Conservation (phyloP, 2,888 invertebrate genomes). For the Coelopa pilipes region DNA sequence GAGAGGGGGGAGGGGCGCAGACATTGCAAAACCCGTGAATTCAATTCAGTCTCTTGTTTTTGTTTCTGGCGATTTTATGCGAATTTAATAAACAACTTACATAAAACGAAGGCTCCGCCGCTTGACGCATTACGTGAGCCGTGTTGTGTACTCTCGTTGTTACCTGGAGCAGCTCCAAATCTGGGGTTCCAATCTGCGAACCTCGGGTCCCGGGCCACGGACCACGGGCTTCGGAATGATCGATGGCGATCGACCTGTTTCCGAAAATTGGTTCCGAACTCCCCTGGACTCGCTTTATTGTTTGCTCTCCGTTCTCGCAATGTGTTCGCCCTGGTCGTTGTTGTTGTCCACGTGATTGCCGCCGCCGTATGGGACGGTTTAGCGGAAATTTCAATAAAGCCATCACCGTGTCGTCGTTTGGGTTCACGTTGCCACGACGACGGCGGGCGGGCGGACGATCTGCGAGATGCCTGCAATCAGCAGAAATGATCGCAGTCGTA, state of each 20-base stretch:
- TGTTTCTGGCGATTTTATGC: conserved; percentile 16
- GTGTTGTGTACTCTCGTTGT: too few species aligned
- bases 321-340: neutral
- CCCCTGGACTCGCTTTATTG: too few species aligned
- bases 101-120: neutral
- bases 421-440: neutral
- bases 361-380: neutral
- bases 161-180: too few species aligned
- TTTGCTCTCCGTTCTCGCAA: too few species aligned
- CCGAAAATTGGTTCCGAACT: too few species aligned
- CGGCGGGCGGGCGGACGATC: neutral
- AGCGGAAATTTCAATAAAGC: conserved; percentile 24
- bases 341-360: neutral
- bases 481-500: conserved; percentile 14
- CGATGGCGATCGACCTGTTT: too few species aligned
- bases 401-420: neutral
- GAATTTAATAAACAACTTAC: conserved; percentile 14
- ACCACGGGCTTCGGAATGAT: too few species aligned
- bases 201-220: too few species aligned
- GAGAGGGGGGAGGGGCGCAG: neutral
- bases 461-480: neutral
- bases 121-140: neutral
- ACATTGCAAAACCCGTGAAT: conserved; percentile 23
- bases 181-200: too few species aligned
- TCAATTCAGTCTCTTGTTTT: conserved; percentile 7